These are phyloP conservation scores for Colostygia pectinataria DNA, from an alignment of 2,888 invertebrate species.

Conservation along the genomic window DNA sequence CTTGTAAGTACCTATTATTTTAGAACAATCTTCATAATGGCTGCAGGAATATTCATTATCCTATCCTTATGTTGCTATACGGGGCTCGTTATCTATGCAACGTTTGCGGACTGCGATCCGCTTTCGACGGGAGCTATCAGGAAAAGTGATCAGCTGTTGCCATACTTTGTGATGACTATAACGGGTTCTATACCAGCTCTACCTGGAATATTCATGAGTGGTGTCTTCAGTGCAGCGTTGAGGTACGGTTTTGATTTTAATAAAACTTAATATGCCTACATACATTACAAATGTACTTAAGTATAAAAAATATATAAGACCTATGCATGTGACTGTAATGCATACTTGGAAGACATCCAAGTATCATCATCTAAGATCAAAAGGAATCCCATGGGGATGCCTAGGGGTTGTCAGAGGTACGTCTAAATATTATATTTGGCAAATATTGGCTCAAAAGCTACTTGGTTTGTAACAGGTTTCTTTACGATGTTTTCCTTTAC, in stretches of 20 bases:
- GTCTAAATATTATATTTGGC: no score
- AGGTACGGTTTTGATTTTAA: constrained; percentile 79
- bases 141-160: constrained; percentile 89
- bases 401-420: no score
- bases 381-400: no score
- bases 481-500: no score
- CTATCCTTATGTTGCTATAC: constrained; percentile 91
- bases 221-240: constrained; percentile 93
- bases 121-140: constrained; percentile 87
- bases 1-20: no score
- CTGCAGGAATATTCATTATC: constrained; percentile 88
- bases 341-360: no score
- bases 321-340: no score
- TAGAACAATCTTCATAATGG: constrained; percentile 90
- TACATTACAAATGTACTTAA: no score
- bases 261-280: background rate
- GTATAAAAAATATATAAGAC: no score
- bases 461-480: no score
- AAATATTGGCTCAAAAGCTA: no score
- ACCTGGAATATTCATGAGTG: constrained; percentile 93
- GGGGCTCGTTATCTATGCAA: constrained; percentile 93
- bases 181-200: constrained; percentile 88
- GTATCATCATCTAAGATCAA: no score
- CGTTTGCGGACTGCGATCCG: constrained; percentile 93
- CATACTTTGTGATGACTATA: constrained; percentile 92